Base-by-base conservation (phyloP, 2,113 vertebrate species). In the Thalassarche chlororhynchos region DNA sequence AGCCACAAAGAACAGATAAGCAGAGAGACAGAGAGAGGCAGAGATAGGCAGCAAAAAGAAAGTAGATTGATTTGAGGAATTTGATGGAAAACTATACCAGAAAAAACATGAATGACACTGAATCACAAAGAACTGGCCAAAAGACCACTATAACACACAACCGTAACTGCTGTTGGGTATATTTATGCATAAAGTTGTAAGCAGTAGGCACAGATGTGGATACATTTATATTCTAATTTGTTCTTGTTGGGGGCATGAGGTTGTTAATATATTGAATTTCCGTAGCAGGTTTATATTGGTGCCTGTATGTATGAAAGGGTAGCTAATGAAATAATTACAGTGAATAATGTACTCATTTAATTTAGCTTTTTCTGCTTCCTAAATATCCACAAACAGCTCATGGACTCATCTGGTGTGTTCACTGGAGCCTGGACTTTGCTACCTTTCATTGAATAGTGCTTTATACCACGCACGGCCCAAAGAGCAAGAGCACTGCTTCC, bases 21-120 rank as follows among this genome's bases (percentile, higher is more conserved):
- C 91, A 96, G 91, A 97, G 89, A 96, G 96, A 96, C 91, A 94
- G 93, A 96, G 76, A 96, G 76, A 95, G 82, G 95, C 87, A 96
- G 89, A 95, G 94, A 96, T 64, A 96, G 94, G 90, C 92, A 97
- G 97, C 92, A 97, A 97, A 95, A 97, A 94, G 92, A 94, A 97
- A 91, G 75, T 25, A 97, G 95, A 94, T 64, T 91, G 89, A 96
- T 75, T 96, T 31, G 36, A 97, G 64, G 85, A 90, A 70, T 96
- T 97, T 44, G 93, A 97, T 97, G 96, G 93, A 94, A 95, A 96
- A 93, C 87, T 85, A 61, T 85, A 87, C 78, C 93, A 96, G 93
- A 95, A 94, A 95, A 96, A 97, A 93, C 94, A 96, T 90, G 94
- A 77, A 96, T 90, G 93, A 96, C 97, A 96, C 47, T 94, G 93